Evolutionary conservation across 2,888 invertebrate genomes (phyloP).

Genomic region (Cryptosula pallasiana): DNA sequence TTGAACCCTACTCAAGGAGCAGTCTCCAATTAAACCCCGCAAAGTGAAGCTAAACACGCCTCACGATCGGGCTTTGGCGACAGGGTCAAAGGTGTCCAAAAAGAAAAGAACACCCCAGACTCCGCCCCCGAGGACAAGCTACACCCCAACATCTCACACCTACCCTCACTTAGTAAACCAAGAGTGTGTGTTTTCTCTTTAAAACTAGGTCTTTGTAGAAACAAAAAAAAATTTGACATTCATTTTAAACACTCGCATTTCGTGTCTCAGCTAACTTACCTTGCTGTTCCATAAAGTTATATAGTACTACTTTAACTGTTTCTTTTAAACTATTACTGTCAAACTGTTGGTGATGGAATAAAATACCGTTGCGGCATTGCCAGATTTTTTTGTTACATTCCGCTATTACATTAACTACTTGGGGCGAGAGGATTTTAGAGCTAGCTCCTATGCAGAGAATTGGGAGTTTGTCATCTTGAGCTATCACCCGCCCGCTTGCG

Average conservation of each 20-base stretch:
- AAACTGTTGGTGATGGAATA: not conserved
- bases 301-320: not conserved
- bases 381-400: not conserved
- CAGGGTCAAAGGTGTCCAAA: not conserved
- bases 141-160: not conserved
- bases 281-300: not conserved
- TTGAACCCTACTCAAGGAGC: not conserved
- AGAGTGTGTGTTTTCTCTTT: too few species aligned
- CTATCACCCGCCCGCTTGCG: not conserved
- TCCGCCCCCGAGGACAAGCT: not conserved
- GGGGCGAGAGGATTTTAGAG: not conserved
- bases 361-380: not conserved
- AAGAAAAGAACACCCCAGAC: not conserved
- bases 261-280: not conserved
- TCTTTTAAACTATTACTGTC: not conserved
- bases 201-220: too few species aligned
- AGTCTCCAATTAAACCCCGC: not conserved
- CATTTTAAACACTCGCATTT: too few species aligned
- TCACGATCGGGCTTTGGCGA: not conserved
- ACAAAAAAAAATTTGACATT: too few species aligned
- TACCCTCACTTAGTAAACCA: not conserved
- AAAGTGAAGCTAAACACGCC: not conserved
- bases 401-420: not conserved
- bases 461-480: not conserved
- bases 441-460: not conserved